Conservation (phyloP, 2,797 vertebrate species). For the Australoheros facetus region DNA sequence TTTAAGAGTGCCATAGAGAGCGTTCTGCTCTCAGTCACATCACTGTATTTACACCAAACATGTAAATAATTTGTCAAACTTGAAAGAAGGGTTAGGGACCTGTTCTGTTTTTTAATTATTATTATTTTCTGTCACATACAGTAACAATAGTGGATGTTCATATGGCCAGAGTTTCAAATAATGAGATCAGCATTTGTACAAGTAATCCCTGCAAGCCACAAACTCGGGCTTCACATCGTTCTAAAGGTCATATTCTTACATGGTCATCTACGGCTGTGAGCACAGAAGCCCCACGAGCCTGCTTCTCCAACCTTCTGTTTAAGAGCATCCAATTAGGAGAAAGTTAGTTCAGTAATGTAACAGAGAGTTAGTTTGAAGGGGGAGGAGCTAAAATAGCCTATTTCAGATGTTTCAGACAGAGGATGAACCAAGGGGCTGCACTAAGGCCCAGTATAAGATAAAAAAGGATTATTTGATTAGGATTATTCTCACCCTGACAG, state of each 20-base stretch:
- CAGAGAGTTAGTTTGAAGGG: rapidly evolving
- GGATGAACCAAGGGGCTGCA: neutral
- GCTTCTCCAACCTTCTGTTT: neutral
- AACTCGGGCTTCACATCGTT: neutral
- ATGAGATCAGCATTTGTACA: neutral
- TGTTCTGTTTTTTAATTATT: too few species aligned
- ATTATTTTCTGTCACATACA: too few species aligned
- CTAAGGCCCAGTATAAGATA: neutral
- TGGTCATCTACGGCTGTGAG: neutral
- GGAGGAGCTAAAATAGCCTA: neutral
- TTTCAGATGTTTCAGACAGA: neutral
- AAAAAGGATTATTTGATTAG: neutral
- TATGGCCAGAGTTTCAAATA: neutral
- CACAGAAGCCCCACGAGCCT: neutral
- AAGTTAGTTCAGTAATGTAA: neutral
- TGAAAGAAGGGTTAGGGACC: too few species aligned
- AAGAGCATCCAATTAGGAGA: neutral
- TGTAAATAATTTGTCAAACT: too few species aligned
- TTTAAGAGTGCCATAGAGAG: neutral
- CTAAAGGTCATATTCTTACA: neutral
- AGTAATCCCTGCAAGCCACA: neutral
- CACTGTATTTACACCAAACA: too few species aligned
- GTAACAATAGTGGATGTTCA: neutral
- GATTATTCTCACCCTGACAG: neutral
- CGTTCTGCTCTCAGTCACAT: too few species aligned